phyloP scores from a whole-genome alignment of 1,140 invertebrate genomes.

The Watersipora subatra region DNA sequence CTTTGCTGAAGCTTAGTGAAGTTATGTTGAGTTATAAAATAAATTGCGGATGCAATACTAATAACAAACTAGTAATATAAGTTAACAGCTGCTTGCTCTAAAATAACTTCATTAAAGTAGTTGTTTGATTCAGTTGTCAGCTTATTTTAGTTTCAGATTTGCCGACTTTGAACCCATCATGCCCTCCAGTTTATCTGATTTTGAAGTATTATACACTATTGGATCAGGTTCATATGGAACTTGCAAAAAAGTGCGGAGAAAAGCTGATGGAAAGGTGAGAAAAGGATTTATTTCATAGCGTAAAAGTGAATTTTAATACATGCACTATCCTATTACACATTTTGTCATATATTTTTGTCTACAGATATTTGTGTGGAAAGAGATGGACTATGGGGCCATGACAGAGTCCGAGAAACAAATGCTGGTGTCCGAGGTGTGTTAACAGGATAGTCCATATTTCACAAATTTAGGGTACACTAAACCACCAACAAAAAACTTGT shows the following conservation, averaged over 20 bases:
- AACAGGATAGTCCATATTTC: no score
- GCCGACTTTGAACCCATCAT: no score
- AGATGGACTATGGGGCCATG: slow-evolving; percentile 37
- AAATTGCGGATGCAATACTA: no score
- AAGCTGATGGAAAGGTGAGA: slow-evolving; percentile 35
- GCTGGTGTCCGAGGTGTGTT: slow-evolving; percentile 35
- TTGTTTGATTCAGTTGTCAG: no score
- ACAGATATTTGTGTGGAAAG: slow-evolving; percentile 38
- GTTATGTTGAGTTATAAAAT: no score
- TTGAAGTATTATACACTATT: slow-evolving; percentile 33
- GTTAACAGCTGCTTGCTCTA: no score
- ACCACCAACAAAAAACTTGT: no score
- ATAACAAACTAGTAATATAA: no score
- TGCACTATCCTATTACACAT: background rate
- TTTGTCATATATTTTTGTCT: background rate
- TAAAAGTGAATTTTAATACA: background rate
- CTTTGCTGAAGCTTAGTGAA: no score
- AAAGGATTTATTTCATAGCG: background rate
- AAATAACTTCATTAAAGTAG: no score
- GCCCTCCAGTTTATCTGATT: slow-evolving; percentile 30
- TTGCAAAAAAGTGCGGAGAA: slow-evolving; percentile 36
- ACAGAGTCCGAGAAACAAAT: slow-evolving; percentile 36
- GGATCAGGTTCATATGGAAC: slow-evolving; percentile 39
- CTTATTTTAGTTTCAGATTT: no score
- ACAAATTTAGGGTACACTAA: no score